These are phyloP conservation scores for Thereva nobilitata DNA, from an alignment of 2,888 invertebrate genomes.

Conservation along the genomic window DNA sequence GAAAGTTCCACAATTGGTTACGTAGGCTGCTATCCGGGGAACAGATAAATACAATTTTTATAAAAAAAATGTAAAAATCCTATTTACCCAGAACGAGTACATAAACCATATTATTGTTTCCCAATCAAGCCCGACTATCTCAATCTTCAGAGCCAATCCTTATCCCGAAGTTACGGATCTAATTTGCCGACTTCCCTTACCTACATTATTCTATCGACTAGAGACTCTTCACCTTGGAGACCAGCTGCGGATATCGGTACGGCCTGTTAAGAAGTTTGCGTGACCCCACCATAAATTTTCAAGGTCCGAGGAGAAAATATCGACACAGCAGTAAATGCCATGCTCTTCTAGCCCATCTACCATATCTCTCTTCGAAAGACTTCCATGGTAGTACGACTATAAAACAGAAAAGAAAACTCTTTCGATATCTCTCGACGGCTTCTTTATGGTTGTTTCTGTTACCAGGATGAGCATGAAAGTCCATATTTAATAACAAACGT, in stretches of 20 bases:
- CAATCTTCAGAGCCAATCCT: constrained; percentile 75
- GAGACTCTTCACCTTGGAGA: constrained; percentile 74
- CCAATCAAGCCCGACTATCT: constrained; percentile 64
- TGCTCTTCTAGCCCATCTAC: constrained; percentile 45
- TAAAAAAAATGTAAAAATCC: constrained; percentile 42
- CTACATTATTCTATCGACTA: constrained; percentile 70
- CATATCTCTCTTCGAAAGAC: constrained; percentile 45
- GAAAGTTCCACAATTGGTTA: constrained; percentile 41
- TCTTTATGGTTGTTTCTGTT: constrained; percentile 63
- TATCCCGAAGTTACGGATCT: constrained; percentile 63
- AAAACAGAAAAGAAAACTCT: constrained; percentile 53
- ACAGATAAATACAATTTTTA: background rate
- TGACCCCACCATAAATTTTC: constrained; percentile 43
- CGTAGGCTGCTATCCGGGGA: constrained; percentile 43
- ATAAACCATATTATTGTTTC: constrained; percentile 48
- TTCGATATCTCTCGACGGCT: constrained; percentile 62
- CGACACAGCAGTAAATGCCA: constrained; percentile 46
- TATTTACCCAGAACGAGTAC: constrained; percentile 46
- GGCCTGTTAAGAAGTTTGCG: constrained; percentile 48
- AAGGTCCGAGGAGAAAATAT: constrained; percentile 45
- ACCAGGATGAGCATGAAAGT: constrained; percentile 58
- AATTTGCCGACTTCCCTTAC: constrained; percentile 71
- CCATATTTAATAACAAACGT: constrained; percentile 55
- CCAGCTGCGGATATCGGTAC: constrained; percentile 76
- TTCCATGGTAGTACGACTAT: constrained; percentile 45